Conservation (phyloP, 2,113 vertebrate species). For the Tangachromis dhanisi region DNA sequence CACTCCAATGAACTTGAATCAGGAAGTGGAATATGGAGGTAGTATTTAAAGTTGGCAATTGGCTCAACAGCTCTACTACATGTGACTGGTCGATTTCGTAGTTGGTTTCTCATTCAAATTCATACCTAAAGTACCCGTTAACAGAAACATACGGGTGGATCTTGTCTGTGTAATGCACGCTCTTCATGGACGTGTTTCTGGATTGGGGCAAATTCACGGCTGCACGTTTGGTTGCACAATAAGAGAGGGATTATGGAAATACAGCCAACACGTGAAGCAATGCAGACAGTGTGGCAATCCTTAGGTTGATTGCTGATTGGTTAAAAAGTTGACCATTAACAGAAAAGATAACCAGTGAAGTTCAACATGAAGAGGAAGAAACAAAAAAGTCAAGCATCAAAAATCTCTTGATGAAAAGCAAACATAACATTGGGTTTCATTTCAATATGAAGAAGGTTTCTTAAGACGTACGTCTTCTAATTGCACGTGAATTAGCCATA, state of each 20-base stretch:
- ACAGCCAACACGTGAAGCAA: not conserved
- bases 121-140: fast-evolving
- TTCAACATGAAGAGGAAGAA: not conserved
- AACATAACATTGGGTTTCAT: not conserved
- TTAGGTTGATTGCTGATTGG: not conserved
- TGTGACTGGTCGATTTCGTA: fast-evolving
- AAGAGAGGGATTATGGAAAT: not conserved
- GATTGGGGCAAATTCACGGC: not conserved
- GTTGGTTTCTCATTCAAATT: not conserved
- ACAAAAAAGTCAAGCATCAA: not conserved
- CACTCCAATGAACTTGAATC: not conserved
- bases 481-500: fast-evolving
- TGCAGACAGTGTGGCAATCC: not conserved
- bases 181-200: fast-evolving
- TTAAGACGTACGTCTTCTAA: not conserved
- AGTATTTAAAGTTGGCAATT: not conserved
- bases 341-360: not conserved
- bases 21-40: not conserved
- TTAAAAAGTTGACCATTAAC: not conserved
- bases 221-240: no score
- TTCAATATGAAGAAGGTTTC: not conserved
- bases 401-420: not conserved
- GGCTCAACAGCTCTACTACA: not conserved
- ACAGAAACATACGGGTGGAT: fast-evolving
- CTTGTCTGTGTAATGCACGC: not conserved